Base-by-base conservation (phyloP, 2,113 vertebrate species). In the Hyla sarda region DNA sequence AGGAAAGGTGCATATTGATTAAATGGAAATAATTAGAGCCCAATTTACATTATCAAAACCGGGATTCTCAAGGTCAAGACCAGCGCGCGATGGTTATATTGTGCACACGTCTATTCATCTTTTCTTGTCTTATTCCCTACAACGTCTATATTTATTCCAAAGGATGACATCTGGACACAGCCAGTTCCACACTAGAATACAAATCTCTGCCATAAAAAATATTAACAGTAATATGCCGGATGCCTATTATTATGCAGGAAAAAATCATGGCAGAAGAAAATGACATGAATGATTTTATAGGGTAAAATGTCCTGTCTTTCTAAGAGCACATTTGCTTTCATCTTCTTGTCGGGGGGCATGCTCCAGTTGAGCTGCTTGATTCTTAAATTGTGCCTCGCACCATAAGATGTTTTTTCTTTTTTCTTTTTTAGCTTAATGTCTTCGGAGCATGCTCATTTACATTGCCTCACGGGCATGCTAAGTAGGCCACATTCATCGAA, bases 1-100 rank as follows among this genome's bases (percentile, higher is more conserved):
- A 79, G 58, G 45, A 69, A 77, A 79, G 75, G 84, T 79, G 60
- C 84, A 32, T 48, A 78, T 77, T 69, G 72, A 78, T 85, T 79
- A 85, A 69, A 85, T 54, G 60, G 54, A 79, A 21, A 79, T 85
- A 85, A 85, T 85, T 30, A 50, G 30, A 78, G 47, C 60, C 17
- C 84, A 56, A 41, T 41, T 54, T 45, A 30, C 74, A 76, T 52
- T 37, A 77, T 65, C 69, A 58, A 41, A 84, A 84, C 52, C 73
- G 11, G 73, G 37, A 60, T 62, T 28, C 10, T 75, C 82, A 74
- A 84, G 71, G 72, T 65, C 72, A 84, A 65, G 11, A 37, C 5
- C n/a, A 19, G 58, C 52, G 7, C 47, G 12, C 45, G n/a, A 12
- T 41, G 13, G 13, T 65, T 62, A 25, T 45, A 25, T 28, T 62